phyloP scores from a whole-genome alignment of 1,140 invertebrate genomes.

The Coenobita brevimanus region DNA sequence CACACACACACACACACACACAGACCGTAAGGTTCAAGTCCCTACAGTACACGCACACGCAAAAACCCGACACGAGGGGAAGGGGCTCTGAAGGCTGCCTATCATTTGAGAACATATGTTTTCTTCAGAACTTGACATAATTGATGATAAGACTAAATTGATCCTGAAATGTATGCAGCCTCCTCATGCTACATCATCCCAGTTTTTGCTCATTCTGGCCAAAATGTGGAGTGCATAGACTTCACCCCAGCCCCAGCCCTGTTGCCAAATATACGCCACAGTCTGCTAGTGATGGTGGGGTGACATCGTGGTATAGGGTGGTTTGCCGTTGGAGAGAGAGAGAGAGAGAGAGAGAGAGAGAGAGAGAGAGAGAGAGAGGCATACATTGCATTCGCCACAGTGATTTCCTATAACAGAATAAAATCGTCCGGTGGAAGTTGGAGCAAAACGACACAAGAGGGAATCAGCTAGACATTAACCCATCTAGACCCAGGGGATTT shows the following conservation, averaged over 20 bases:
- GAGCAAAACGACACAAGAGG: too few species aligned
- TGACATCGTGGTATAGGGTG: too few species aligned
- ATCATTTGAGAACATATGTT: constrained; percentile 58
- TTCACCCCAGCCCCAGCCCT: neutral
- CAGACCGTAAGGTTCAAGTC: neutral
- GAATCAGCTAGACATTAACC: too few species aligned
- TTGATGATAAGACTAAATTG: constrained; percentile 58
- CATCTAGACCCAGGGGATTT: too few species aligned
- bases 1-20: constrained; percentile 40
- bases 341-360: too few species aligned
- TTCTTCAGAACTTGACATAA: constrained; percentile 57
- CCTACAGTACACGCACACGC: neutral
- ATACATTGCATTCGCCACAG: too few species aligned
- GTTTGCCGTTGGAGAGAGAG: too few species aligned
- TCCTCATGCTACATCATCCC: constrained; percentile 48
- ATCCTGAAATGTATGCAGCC: constrained; percentile 53
- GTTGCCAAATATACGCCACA: neutral
- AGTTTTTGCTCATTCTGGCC: constrained; percentile 49
- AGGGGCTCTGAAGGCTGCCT: constrained; percentile 30
- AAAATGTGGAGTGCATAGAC: constrained; percentile 36
- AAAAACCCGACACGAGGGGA: neutral
- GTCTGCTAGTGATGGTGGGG: too few species aligned
- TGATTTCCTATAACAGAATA: too few species aligned
- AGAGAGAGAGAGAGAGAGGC: too few species aligned
- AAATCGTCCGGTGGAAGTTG: too few species aligned